Percentiles rank a stretch among this genome's conserved stretches.
Conservation (phyloP, 23 tunicate genomes). For the Aplidium turbinatum region DNA sequence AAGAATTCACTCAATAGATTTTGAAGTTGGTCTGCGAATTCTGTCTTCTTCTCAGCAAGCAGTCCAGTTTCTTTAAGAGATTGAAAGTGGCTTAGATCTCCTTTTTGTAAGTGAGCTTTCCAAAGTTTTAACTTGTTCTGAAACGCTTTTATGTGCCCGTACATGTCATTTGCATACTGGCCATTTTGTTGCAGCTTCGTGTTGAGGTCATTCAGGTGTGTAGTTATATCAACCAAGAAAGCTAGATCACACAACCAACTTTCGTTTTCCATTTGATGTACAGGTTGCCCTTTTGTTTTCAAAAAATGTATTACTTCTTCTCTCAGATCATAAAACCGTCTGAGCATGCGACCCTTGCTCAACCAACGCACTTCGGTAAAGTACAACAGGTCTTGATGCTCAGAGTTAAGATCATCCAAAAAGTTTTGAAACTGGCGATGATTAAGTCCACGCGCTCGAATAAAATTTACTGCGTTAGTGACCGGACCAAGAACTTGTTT, state of each 20-base stretch:
- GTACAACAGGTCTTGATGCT: too few relatives aligned
- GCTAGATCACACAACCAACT: constrained; percentile 50
- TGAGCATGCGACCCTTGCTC: too few relatives aligned
- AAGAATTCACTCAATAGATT: constrained; percentile 42
- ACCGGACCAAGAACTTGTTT: constrained; percentile 1
- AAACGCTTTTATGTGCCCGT: constrained; percentile 48
- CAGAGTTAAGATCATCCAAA: too few relatives aligned
- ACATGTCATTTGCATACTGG: constrained; percentile 52
- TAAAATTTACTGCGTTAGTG: too few relatives aligned
- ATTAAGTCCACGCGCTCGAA: too few relatives aligned
- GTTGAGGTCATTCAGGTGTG: constrained; percentile 41
- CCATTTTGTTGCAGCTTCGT: constrained; percentile 40
- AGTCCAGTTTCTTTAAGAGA: constrained; percentile 25
- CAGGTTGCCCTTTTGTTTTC: constrained; percentile 31
- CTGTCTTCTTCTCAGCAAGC: constrained; percentile 30
- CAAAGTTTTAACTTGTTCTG: constrained; percentile 42
- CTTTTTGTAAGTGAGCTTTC: constrained; percentile 27
- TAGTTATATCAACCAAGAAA: constrained; percentile 52
- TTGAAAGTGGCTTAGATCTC: constrained; percentile 36
- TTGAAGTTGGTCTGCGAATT: constrained; percentile 46
- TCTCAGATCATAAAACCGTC: constrained; percentile 44
- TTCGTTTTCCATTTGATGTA: constrained; percentile 43
- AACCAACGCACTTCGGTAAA: too few relatives aligned
- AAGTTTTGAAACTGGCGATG: too few relatives aligned
- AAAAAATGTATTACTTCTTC: constrained; percentile 43